phyloP scores from a whole-genome alignment of 2,888 invertebrate genomes.

The Leptura quadrifasciata region DNA sequence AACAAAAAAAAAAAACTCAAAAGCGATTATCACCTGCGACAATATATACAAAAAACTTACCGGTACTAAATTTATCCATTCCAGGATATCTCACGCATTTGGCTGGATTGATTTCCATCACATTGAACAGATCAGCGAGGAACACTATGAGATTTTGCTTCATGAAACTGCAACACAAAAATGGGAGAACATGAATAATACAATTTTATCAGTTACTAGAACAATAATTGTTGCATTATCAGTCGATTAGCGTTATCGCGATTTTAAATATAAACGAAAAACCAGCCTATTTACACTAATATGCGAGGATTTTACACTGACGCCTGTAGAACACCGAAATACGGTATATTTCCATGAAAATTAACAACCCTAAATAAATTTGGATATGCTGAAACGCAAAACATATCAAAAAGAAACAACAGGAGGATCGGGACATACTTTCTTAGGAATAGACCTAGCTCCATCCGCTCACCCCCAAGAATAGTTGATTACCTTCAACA shows the following conservation, averaged over 20 bases:
- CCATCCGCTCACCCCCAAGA: too few relatives aligned
- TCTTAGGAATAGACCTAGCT: too few relatives aligned
- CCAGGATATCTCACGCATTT: conserved; percentile 91
- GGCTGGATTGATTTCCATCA: conserved; percentile 94
- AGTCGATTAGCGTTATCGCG: not conserved
- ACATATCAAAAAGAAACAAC: too few relatives aligned
- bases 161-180: conserved; percentile 83
- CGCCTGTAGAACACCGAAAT: not conserved
- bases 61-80: conserved; percentile 76
- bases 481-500: too few relatives aligned
- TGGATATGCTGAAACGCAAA: too few relatives aligned
- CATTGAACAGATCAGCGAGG: conserved; percentile 94
- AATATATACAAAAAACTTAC: conserved; percentile 64
- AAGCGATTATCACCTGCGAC: conserved; percentile 29
- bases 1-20: conserved; percentile 16
- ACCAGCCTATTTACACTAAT: not conserved
- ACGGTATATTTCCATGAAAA: too few relatives aligned
- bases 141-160: conserved; percentile 93
- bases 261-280: not conserved
- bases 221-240: not conserved
- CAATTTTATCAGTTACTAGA: not conserved
- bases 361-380: too few relatives aligned
- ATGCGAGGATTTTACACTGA: not conserved
- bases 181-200: not conserved
- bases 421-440: too few relatives aligned